Percentiles rank a stretch among this genome's conserved stretches.
Evolutionary conservation across 2,113 vertebrate species (phyloP).

Genomic region (Stigmatopora nigra): DNA sequence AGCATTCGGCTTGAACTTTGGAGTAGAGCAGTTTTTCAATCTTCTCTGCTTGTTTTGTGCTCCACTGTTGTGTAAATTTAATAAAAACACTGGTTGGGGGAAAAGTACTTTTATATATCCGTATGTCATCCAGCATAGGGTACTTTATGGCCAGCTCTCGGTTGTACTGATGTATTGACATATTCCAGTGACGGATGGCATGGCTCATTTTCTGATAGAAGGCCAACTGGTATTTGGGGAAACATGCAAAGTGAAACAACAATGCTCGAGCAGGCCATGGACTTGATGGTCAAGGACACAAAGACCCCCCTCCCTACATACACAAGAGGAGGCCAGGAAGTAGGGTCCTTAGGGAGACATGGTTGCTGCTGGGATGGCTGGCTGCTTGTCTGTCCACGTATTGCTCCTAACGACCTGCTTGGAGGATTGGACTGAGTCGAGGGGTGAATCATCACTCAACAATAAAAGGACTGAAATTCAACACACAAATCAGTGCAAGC

Average conservation of each 20-base stretch:
- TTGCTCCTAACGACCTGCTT: slow-evolving; percentile 29
- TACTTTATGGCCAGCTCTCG: too few species aligned
- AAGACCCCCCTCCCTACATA: slow-evolving; percentile 45
- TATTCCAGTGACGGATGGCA: too few species aligned
- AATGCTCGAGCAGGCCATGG: slow-evolving; percentile 47
- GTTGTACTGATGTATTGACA: too few species aligned
- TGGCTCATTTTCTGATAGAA: too few species aligned
- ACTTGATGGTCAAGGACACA: slow-evolving; percentile 73
- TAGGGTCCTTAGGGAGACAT: slow-evolving; percentile 45
- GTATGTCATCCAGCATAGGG: too few species aligned
- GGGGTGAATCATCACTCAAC: slow-evolving; percentile 27
- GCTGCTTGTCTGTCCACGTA: slow-evolving; percentile 6
- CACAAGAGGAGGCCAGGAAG: slow-evolving; percentile 46
- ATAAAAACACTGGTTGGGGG: too few species aligned
- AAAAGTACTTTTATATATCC: too few species aligned
- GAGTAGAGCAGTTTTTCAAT: too few species aligned
- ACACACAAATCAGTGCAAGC: slow-evolving; percentile 12
- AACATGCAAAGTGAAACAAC: slow-evolving; percentile 43
- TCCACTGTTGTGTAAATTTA: too few species aligned
- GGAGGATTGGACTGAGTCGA: slow-evolving; percentile 32
- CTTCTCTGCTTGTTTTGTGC: too few species aligned
- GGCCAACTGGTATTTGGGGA: slow-evolving; percentile 30
- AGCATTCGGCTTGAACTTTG: too few species aligned
- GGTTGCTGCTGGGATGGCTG: slow-evolving; percentile 51
- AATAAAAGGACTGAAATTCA: slow-evolving; percentile 13